Percentiles rank a stretch among this genome's conserved stretches.
These are phyloP conservation scores for Horisme vitalbata DNA, from an alignment of 2,888 invertebrate genomes.

Conservation along the genomic window DNA sequence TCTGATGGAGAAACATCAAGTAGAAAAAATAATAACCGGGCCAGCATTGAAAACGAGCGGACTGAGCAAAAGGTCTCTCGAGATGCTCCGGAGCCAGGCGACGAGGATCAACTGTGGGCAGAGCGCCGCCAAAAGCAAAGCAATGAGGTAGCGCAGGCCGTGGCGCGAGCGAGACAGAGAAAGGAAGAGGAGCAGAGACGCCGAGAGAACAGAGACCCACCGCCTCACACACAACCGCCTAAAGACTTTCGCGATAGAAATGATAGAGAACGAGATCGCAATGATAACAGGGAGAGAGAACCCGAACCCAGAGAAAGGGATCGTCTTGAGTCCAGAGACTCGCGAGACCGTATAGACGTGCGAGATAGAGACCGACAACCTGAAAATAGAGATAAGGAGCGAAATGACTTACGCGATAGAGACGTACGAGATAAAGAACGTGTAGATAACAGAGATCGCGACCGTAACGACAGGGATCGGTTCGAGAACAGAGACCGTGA, in stretches of 20 bases:
- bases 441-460: constrained; percentile 40
- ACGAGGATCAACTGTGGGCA: constrained; percentile 85
- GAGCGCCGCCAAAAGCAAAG: constrained; percentile 86
- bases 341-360: constrained; percentile 47
- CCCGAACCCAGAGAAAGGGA: constrained; percentile 49
- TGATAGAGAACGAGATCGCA: constrained; percentile 56
- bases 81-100: constrained; percentile 57
- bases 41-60: constrained; percentile 63
- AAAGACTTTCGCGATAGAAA: constrained; percentile 56
- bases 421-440: constrained; percentile 43
- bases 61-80: constrained; percentile 55
- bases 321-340: constrained; percentile 40
- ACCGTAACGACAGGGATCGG: constrained; percentile 39
- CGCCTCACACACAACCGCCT: constrained; percentile 46
- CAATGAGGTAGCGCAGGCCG: constrained; percentile 89
- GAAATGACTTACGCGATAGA: constrained; percentile 31
- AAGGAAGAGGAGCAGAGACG: constrained; percentile 95
- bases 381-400: constrained; percentile 39
- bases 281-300: constrained; percentile 63
- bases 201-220: constrained; percentile 63
- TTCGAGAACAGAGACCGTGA: constrained; percentile 44
- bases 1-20: constrained; percentile 92
- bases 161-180: constrained; percentile 91
- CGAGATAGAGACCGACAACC: constrained; percentile 41
- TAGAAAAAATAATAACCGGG: constrained; percentile 60